A percentile compares a stretch with the other conserved stretches of the same genome.
phyloP scores from a whole-genome alignment of 2,888 invertebrate genomes.

The Phengaris alcon region DNA sequence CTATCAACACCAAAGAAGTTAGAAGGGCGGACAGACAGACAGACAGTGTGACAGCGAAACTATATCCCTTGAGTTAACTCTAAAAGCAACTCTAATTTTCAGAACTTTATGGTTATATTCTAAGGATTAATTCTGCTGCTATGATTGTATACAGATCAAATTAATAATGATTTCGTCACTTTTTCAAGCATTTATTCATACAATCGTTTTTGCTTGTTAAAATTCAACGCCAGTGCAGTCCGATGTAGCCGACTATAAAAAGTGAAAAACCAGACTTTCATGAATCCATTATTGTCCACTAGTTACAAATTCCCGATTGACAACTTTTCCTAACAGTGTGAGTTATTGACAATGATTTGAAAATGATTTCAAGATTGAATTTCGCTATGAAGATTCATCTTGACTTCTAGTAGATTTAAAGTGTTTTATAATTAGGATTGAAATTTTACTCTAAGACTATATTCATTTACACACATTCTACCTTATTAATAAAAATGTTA shows the following conservation, averaged over 20 bases:
- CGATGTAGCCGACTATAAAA: not conserved
- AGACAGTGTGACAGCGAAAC: too few species aligned
- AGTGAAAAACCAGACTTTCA: not conserved
- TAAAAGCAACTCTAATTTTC: too few species aligned
- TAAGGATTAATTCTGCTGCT: too few species aligned
- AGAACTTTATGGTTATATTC: too few species aligned
- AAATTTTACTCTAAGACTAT: too few species aligned
- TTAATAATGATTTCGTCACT: not conserved
- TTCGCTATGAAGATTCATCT: not conserved
- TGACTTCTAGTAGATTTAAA: not conserved
- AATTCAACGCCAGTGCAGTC: not conserved
- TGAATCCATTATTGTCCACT: conserved; percentile 2
- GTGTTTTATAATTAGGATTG: not conserved
- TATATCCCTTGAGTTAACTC: too few species aligned
- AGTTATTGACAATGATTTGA: not conserved
- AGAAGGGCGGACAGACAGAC: too few species aligned
- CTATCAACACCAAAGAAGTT: too few species aligned
- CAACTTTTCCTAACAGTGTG: not conserved
- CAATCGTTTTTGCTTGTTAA: conserved; percentile 3
- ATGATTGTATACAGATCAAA: too few species aligned
- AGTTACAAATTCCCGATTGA: not conserved
- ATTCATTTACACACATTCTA: too few species aligned
- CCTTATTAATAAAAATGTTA: too few species aligned
- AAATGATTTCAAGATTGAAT: not conserved
- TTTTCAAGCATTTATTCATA: not conserved